Base-by-base conservation (phyloP, 2,888 invertebrate species). In the Torymus auratus region DNA sequence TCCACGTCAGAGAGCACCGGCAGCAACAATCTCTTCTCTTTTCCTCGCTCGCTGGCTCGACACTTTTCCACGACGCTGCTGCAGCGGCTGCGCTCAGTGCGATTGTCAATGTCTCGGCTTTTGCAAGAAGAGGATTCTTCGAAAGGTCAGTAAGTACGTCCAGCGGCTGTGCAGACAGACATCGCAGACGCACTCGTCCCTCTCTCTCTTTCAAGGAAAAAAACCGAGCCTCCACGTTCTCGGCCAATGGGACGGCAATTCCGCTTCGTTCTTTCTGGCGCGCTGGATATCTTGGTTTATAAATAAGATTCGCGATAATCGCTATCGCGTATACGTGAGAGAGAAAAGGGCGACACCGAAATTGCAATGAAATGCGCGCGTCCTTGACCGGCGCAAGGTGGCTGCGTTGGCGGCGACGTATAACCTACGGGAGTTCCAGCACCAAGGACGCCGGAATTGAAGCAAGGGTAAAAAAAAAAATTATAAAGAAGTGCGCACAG, bases 61-160 rank as follows among this genome's bases (percentile, higher is more conserved):
- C 41, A 41, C 41, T 41, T 41, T 41, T 41, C 41, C 41, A 41
- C 41, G 41, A 41, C 41, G 7, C 28, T 28, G 28, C 4, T 3
- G 2, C 23, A n/a, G n/a, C n/a, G n/a, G 28, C 41, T 41, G 41
- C 41, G 41, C 41, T 41, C 41, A 41, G 7, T 41, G n/a, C 56
- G 69, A 75, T 60, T 65, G 75, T 75, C 75, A 75, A 70, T 80
- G 70, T 70, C 71, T 65, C 53, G 65, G 67, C 75, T 80, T 69
- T 17, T 55, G 20, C 58, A 15, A 62, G 20, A 53, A 61, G 73
- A 28, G 65, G 15, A 53, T 67, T 65, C 69, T 13, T 55, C n/a
- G 52, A 74, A 73, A 69, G 78, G 73, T 70, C 69, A 20, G 68
- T 28, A 62, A n/a, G 10, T 41, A 41, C 41, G 41, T 41, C 41